Conservation (phyloP, 2,888 invertebrate genomes). For the Bursaphelenchus okinawaensis region DNA sequence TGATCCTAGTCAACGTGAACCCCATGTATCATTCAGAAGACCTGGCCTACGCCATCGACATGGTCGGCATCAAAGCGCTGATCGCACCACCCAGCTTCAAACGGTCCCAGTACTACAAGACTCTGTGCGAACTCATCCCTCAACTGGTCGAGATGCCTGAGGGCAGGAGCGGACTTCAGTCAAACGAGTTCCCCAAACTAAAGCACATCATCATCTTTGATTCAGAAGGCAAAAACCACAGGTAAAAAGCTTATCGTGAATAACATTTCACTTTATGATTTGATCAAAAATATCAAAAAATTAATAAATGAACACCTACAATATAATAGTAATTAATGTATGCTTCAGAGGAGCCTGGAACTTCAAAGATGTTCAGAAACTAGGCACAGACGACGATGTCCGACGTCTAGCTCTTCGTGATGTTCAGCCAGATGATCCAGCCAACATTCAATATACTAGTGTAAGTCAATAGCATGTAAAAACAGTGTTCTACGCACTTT, state of each 20-base stretch:
- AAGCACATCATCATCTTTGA: conserved; percentile 65
- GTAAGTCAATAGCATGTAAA: conserved; percentile 17
- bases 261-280: neutral
- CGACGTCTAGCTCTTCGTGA: conserved; percentile 53
- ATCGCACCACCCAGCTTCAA: conserved; percentile 67
- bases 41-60: conserved; percentile 69
- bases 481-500: neutral
- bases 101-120: conserved; percentile 67
- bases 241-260: conserved; percentile 28
- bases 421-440: conserved; percentile 68
- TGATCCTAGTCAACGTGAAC: conserved; percentile 73
- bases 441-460: conserved; percentile 65
- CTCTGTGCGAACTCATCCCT: conserved; percentile 46
- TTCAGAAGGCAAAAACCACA: conserved; percentile 38
- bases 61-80: conserved; percentile 66
- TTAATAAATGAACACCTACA: neutral
- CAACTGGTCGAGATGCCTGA: conserved; percentile 40
- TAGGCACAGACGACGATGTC: conserved; percentile 58
- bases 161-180: conserved; percentile 39
- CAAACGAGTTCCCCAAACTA: conserved; percentile 57
- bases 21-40: conserved; percentile 70
- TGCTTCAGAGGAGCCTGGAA: conserved; percentile 60
- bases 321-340: neutral
- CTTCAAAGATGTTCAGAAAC: conserved; percentile 60
- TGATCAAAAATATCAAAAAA: neutral